Evolutionary conservation across 2,888 invertebrate species (phyloP), one percentile per base, ranked within the genome.

Genomic region (Yponomeuta cagnagella): DNA sequence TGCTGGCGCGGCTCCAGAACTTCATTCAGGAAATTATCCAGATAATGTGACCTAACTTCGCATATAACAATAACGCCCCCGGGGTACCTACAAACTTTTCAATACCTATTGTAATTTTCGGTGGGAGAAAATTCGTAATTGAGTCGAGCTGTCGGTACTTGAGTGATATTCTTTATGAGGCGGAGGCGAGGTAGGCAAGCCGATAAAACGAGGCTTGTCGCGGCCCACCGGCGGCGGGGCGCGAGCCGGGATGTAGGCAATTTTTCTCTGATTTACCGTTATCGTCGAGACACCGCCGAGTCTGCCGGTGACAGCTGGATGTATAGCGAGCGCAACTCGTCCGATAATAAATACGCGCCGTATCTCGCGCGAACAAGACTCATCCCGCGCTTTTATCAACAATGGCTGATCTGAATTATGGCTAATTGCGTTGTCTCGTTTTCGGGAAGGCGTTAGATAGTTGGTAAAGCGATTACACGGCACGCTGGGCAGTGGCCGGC

Each of bases 261-360:
- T 75, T 76, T 77, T 76, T 76, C 73, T 74, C 74, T 73, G 73
- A 73, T 74, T 74, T 74, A 71, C 69, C 73, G 74, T 69, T 75
- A 74, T 73, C 74, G 72, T 63, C 30, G 67, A 43, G 43, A 70
- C 52, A 30, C 70, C 74, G 71, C 72, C 71, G 73, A 72, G 74
- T 71, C 74, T 77, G 77, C 64, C 72, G 72, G 72, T 75, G 76
- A 76, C 75, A 76, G 74, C 73, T 72, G 70, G 71, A 75, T 75
- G 73, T 73, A 75, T 74, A 23, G 70, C 70, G 6, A 43, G 37
- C 68, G 30, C 12, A 64, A 65, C 65, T 12, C 65, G 65, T 8
- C 43, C 63, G 9, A 23, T 43, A 43, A 58, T 58, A 58, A 58
- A 58, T 58, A 58, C 15, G 5, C 15, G 52, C 52, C 15, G 52